These are phyloP conservation scores for Tanypteryx hageni DNA, from an alignment of 2,888 invertebrate species.

Conservation along the genomic window DNA sequence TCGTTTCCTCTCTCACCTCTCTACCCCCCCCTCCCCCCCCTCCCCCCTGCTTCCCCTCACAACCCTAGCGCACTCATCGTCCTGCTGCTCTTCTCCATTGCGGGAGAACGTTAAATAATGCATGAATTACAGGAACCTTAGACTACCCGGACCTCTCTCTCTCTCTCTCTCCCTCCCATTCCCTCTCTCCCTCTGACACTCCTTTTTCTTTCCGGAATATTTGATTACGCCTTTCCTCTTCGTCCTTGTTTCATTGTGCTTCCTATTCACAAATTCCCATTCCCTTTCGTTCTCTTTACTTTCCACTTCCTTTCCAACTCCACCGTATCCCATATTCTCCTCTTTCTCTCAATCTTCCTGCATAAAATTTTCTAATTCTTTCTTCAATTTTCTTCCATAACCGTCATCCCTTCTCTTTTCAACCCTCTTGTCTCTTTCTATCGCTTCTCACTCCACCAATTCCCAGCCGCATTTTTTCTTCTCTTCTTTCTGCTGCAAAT, in stretches of 20 bases:
- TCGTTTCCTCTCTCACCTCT: too few relatives aligned
- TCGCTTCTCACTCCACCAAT: too few relatives aligned
- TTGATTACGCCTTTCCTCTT: not conserved
- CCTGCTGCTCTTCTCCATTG: not conserved
- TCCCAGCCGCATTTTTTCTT: too few relatives aligned
- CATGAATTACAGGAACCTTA: not conserved
- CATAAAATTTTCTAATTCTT: not conserved
- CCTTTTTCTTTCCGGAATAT: not conserved
- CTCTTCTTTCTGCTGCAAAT: too few relatives aligned
- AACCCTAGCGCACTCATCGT: not conserved
- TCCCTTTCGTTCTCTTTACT: not conserved
- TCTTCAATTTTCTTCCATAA: too few relatives aligned
- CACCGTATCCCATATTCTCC: too few relatives aligned
- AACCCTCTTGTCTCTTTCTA: too few relatives aligned
- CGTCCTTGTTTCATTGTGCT: not conserved
- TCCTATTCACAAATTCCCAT: not conserved
- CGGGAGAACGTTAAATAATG: too few relatives aligned
- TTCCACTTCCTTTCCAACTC: not conserved
- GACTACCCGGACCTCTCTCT: not conserved
- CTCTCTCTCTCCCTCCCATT: not conserved
- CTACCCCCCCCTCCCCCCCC: too few relatives aligned
- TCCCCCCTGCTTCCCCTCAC: not conserved
- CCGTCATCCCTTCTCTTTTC: too few relatives aligned
- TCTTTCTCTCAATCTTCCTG: not conserved
- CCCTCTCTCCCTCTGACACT: not conserved